These are phyloP conservation scores for Melitaea athalia DNA, from an alignment of 2,888 invertebrate species.

Conservation along the genomic window DNA sequence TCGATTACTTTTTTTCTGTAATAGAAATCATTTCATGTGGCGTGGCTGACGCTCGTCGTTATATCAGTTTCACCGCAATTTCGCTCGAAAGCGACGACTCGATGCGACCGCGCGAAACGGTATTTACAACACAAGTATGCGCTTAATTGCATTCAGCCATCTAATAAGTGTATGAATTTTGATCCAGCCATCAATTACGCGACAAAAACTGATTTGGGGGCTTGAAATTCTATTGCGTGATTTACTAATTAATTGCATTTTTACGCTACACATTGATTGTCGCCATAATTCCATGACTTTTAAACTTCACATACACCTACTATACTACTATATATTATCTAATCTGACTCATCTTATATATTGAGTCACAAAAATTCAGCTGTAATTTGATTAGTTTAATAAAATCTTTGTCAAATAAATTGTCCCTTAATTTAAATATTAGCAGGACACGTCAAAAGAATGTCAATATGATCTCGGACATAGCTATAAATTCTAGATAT, in stretches of 20 bases:
- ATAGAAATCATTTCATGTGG: slow-evolving; percentile 45
- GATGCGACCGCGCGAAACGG: slow-evolving; percentile 70
- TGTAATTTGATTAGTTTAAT: no score
- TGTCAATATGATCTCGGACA: slow-evolving; percentile 16
- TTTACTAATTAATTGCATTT: slow-evolving; percentile 11
- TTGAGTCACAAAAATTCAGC: no score
- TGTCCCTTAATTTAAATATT: not conserved
- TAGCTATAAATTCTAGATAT: slow-evolving; percentile 27
- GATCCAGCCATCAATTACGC: slow-evolving; percentile 59
- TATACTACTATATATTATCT: no score
- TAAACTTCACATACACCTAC: not conserved
- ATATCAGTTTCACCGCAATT: slow-evolving; percentile 73
- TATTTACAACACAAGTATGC: slow-evolving; percentile 66
- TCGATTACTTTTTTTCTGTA: slow-evolving; percentile 14
- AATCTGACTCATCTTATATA: no score
- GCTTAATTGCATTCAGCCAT: slow-evolving; percentile 68
- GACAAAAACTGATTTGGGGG: slow-evolving; percentile 45
- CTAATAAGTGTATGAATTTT: slow-evolving; percentile 65
- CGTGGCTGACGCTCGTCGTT: slow-evolving; percentile 57
- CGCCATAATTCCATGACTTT: slow-evolving; percentile 8
- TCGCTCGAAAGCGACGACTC: slow-evolving; percentile 67
- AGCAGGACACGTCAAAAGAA: not conserved
- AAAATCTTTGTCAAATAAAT: no score
- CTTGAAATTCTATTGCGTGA: slow-evolving; percentile 9
- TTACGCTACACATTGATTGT: not conserved